Evolutionary conservation across 2,113 vertebrate species (phyloP).

Genomic region (Trochalopteron elliotii): DNA sequence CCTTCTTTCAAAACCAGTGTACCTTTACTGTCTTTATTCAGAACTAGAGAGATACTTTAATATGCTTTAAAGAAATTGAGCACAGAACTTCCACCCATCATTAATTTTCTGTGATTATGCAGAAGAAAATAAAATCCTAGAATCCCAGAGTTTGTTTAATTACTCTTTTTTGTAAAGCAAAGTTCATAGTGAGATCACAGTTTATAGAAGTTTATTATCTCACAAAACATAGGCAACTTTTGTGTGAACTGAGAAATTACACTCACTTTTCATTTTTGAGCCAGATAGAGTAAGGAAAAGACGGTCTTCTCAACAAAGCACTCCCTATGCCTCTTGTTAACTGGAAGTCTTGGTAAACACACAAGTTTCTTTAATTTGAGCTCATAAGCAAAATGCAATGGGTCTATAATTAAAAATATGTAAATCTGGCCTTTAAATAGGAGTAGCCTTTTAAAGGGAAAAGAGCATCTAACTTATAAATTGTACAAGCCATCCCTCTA

Average conservation of each 20-base stretch:
- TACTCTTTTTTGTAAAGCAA: background rate
- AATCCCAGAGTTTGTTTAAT: background rate
- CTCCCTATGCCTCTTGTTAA: background rate
- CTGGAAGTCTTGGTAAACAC: background rate
- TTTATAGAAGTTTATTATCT: conserved; percentile 48
- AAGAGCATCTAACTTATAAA: background rate
- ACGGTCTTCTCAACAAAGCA: background rate
- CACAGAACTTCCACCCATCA: background rate
- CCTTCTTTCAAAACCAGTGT: background rate
- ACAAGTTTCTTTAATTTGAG: background rate
- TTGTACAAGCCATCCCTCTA: background rate
- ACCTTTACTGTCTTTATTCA: background rate
- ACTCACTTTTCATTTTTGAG: background rate
- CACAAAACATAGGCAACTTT: background rate
- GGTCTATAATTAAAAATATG: conserved; percentile 7
- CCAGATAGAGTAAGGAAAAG: background rate
- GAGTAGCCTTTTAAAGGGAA: background rate
- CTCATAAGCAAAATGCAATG: background rate
- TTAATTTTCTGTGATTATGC: conserved; percentile 1
- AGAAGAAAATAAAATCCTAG: conserved; percentile 3
- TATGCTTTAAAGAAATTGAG: background rate
- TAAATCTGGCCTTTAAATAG: background rate
- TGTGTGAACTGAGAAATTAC: conserved; percentile 6
- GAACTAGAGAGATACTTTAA: background rate
- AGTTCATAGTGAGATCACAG: conserved; percentile 15